phyloP scores from a whole-genome alignment of 2,797 vertebrate species.

The Stomatorhinus walkeri region DNA sequence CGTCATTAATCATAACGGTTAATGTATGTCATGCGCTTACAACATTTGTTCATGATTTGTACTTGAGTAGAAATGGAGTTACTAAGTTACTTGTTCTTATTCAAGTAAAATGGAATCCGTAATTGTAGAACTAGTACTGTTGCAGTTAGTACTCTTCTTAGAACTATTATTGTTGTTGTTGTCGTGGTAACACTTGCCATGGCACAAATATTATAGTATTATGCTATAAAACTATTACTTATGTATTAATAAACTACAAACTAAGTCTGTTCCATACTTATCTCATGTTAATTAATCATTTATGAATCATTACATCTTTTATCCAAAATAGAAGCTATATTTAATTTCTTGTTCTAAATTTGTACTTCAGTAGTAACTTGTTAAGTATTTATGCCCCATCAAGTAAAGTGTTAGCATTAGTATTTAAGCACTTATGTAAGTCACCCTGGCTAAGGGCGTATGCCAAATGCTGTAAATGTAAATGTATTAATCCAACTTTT shows the following conservation, averaged over 20 bases:
- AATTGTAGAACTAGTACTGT: neutral
- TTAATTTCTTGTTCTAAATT: neutral
- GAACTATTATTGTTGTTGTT: neutral
- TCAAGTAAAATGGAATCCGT: neutral
- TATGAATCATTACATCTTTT: neutral
- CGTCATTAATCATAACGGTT: neutral
- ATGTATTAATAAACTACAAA: neutral
- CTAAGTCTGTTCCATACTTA: neutral
- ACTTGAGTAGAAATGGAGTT: neutral
- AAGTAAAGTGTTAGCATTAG: neutral
- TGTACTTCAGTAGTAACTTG: neutral
- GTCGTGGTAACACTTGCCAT: neutral
- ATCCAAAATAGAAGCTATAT: neutral
- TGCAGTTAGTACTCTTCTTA: neutral
- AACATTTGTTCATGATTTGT: neutral
- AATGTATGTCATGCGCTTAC: neutral
- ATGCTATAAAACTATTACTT: neutral
- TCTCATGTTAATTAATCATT: neutral
- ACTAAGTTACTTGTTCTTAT: neutral
- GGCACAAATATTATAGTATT: neutral
- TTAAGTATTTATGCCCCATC: neutral
- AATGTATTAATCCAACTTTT: neutral
- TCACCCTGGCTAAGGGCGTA: too few relatives aligned
- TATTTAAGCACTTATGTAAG: neutral
- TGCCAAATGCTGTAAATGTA: too few relatives aligned